These are phyloP conservation scores for Alcis repandata DNA, from an alignment of 2,888 invertebrate species.

Conservation along the genomic window DNA sequence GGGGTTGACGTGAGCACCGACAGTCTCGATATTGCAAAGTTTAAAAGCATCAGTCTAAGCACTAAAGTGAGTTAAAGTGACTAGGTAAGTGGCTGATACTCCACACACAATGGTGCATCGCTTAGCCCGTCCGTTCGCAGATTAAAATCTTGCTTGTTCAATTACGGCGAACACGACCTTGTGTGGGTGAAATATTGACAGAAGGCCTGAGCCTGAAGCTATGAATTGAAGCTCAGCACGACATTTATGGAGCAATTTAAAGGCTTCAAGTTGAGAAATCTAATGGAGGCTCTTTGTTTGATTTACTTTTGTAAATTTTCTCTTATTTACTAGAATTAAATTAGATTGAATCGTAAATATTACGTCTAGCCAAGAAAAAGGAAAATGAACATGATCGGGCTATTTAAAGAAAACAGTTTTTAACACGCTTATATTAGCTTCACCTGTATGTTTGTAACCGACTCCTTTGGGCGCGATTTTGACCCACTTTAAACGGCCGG, in stretches of 20 bases:
- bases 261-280: background rate
- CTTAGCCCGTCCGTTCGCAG: slow-evolving; percentile 39
- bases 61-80: background rate
- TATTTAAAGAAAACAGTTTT: too few species aligned
- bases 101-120: slow-evolving; percentile 35
- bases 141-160: slow-evolving; percentile 62
- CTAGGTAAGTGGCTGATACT: slow-evolving; percentile 16
- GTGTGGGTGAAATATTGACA: slow-evolving; percentile 52
- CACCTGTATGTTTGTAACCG: too few species aligned
- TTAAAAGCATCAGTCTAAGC: slow-evolving; percentile 15
- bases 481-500: too few species aligned
- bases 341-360: background rate
- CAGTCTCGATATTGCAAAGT: slow-evolving; percentile 3
- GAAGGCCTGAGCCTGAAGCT: slow-evolving; percentile 35
- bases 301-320: background rate
- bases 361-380: background rate
- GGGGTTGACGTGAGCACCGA: slow-evolving; percentile 1
- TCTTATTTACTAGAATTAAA: background rate
- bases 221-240: slow-evolving; percentile 25
- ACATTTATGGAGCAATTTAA: slow-evolving; percentile 30
- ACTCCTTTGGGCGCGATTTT: too few species aligned
- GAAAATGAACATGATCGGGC: background rate
- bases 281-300: background rate
- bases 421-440: too few species aligned
- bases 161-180: slow-evolving; percentile 60